These are phyloP conservation scores for Sus cebifrons DNA, from an alignment of 2,797 vertebrate genomes.

Conservation along the genomic window DNA sequence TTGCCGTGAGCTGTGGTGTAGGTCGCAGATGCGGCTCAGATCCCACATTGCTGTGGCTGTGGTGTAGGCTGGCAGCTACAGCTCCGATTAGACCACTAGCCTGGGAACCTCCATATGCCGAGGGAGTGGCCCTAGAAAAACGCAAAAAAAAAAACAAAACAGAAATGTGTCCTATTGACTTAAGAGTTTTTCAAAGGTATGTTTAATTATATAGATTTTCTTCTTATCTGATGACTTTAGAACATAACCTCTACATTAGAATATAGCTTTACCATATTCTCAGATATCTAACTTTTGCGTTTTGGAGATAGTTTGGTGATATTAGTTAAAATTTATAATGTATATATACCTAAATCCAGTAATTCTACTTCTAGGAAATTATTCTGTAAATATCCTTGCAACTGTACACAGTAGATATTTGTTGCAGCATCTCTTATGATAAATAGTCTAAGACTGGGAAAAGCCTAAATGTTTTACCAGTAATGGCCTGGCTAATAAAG, in stretches of 20 bases:
- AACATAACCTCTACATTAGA: conserved; percentile 19
- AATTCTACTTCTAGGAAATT: not conserved
- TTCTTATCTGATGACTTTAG: not conserved
- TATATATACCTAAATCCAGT: not conserved
- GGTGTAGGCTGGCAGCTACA: no score
- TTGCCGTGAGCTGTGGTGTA: no score
- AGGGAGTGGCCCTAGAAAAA: no score
- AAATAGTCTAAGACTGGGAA: not conserved
- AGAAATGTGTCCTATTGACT: no score
- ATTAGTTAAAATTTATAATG: not conserved
- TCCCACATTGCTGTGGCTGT: no score
- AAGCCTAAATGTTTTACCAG: not conserved
- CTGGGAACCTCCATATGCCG: no score
- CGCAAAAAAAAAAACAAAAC: no score
- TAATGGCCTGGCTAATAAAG: not conserved
- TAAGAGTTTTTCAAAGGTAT: conserved; percentile 49
- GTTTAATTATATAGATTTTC: conserved; percentile 35
- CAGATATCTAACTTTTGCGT: not conserved
- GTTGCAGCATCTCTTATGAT: conserved; percentile 22
- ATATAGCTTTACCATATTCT: conserved; percentile 23
- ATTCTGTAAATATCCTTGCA: conserved; percentile 29
- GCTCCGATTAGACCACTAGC: no score
- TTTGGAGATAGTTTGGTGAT: not conserved
- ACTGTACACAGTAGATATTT: conserved; percentile 1
- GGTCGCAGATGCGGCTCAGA: no score